phyloP scores from a whole-genome alignment of 2,888 invertebrate genomes.

The Agriopis leucophaearia region DNA sequence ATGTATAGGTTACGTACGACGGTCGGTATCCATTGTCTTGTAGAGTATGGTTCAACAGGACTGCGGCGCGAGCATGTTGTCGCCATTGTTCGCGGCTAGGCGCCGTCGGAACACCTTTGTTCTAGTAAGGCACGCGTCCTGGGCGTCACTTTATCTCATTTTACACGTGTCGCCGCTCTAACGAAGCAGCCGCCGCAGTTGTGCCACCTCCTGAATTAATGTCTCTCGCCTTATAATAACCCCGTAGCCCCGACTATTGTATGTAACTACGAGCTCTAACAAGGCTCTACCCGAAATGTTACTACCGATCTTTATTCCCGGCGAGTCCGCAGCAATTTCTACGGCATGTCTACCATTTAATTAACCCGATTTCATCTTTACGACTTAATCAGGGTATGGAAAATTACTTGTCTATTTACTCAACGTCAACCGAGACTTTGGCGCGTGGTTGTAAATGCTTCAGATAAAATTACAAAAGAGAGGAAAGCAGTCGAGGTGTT shows the following conservation, averaged over 20 bases:
- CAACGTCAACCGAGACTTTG: slow-evolving; percentile 39
- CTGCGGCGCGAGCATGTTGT: slow-evolving; percentile 56
- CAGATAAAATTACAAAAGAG: slow-evolving; percentile 46
- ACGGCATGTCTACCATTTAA: slow-evolving; percentile 54
- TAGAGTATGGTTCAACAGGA: slow-evolving; percentile 54
- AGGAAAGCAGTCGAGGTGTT: slow-evolving; percentile 47
- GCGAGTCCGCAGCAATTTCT: slow-evolving; percentile 57
- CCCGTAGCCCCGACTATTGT: slow-evolving; percentile 48
- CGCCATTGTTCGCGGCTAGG: slow-evolving; percentile 66
- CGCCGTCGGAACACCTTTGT: slow-evolving; percentile 77
- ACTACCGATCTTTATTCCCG: slow-evolving; percentile 58
- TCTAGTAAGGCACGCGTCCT: slow-evolving; percentile 64
- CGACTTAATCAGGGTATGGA: slow-evolving; percentile 53
- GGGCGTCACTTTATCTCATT: slow-evolving; percentile 78
- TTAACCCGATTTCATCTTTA: slow-evolving; percentile 60
- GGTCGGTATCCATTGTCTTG: slow-evolving; percentile 37
- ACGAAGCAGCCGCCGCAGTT: slow-evolving; percentile 73
- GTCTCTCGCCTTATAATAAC: slow-evolving; percentile 64
- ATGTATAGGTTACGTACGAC: slow-evolving; percentile 30
- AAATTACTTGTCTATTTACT: slow-evolving; percentile 49
- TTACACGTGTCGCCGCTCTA: slow-evolving; percentile 75
- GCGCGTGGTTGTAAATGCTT: slow-evolving; percentile 33
- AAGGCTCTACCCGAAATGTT: slow-evolving; percentile 49
- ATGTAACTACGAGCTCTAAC: slow-evolving; percentile 46
- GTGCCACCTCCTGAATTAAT: slow-evolving; percentile 73